A percentile compares a stretch with the other conserved stretches of the same genome.
Evolutionary conservation across 2,888 invertebrate genomes (phyloP).

Genomic region (Horisme vitalbata): DNA sequence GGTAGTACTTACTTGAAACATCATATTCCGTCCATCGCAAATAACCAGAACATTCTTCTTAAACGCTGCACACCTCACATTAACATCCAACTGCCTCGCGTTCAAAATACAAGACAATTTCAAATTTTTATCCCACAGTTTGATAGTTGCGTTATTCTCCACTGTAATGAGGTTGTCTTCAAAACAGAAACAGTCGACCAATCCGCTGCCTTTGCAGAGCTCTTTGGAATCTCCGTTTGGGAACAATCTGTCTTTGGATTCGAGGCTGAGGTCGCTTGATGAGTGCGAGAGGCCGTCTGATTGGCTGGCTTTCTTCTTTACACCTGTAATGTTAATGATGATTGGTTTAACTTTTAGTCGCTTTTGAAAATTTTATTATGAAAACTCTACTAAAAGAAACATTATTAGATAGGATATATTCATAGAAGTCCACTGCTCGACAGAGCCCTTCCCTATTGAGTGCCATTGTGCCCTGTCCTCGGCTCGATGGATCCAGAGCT

Average conservation of each 20-base stretch:
- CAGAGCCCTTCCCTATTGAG: too few species aligned
- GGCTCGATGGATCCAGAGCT: too few species aligned
- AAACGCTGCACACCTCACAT: conserved; percentile 60
- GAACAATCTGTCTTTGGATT: conserved; percentile 55
- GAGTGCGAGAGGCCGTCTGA: conserved; percentile 57
- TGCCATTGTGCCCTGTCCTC: too few species aligned
- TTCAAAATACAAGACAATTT: conserved; percentile 58
- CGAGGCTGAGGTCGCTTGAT: conserved; percentile 57
- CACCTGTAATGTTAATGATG: conserved; percentile 41
- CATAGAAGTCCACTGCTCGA: too few species aligned
- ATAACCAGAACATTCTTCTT: conserved; percentile 63
- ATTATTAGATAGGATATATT: too few species aligned
- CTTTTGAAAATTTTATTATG: too few species aligned
- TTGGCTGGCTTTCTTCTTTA: conserved; percentile 54
- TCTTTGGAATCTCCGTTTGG: conserved; percentile 52
- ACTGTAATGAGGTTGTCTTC: conserved; percentile 67
- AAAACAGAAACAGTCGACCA: conserved; percentile 69
- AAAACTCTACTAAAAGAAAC: too few species aligned
- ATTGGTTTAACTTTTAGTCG: too few species aligned
- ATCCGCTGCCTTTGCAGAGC: conserved; percentile 50
- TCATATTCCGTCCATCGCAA: conserved; percentile 61
- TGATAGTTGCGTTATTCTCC: conserved; percentile 65
- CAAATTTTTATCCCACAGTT: conserved; percentile 62
- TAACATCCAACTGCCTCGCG: conserved; percentile 56
- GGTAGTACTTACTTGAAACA: conserved; percentile 66